phyloP scores from a whole-genome alignment of 2,113 vertebrate species.

The Mobula hypostoma region DNA sequence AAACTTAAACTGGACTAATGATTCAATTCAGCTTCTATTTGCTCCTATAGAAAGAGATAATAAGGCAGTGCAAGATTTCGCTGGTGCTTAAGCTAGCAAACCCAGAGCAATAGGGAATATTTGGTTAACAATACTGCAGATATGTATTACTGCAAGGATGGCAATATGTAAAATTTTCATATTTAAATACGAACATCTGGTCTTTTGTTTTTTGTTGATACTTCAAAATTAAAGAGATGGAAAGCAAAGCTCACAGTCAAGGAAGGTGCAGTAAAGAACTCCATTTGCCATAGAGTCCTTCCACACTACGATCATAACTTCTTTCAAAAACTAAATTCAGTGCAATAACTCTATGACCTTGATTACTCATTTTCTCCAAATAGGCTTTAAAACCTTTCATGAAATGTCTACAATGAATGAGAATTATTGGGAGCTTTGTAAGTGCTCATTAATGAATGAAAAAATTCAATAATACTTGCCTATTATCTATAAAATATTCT shows the following conservation, averaged over 20 bases:
- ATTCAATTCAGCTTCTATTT: background rate
- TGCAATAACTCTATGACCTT: background rate
- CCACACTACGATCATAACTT: background rate
- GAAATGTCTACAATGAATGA: background rate
- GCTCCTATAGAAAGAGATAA: background rate
- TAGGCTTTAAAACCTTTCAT: background rate
- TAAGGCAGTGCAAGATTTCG: background rate
- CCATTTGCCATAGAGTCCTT: too few relatives aligned
- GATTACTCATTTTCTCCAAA: background rate
- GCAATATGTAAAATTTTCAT: background rate
- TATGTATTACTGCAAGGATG: background rate
- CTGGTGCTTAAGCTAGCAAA: background rate
- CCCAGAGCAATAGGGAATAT: background rate
- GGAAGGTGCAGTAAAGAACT: too few relatives aligned
- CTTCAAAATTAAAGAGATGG: too few relatives aligned
- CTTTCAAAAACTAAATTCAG: background rate
- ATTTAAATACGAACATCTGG: background rate
- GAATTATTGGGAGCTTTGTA: background rate
- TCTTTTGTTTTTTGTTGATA: too few relatives aligned
- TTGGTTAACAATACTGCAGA: background rate
- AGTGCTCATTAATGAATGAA: background rate
- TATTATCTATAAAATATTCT: background rate
- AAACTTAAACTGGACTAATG: background rate
- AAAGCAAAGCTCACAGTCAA: too few relatives aligned
- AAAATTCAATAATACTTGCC: background rate